Evolutionary conservation across 1,140 invertebrate genomes (phyloP), one percentile per base, ranked within the genome.

Genomic region (Mamestra configurata): DNA sequence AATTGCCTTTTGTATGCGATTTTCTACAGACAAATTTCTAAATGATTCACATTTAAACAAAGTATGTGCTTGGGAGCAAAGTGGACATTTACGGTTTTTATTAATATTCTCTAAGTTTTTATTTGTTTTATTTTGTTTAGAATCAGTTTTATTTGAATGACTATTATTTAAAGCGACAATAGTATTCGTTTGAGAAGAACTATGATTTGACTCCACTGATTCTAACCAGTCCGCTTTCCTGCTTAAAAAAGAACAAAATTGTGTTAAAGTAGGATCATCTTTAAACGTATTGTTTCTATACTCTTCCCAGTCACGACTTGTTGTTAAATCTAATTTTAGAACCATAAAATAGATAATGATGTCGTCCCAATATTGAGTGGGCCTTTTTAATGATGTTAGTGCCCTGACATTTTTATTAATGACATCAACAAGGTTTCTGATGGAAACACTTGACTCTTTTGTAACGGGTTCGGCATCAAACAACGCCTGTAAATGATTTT

Each of bases 151-250:
- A 7, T 27, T 24, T 13, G 43, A 15, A 15, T 46, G 43, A 10
- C 18, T 59, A 15, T 27, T 59, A 59, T 59, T 59, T 27, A 59
- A 59, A 15, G 55, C 55, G 13, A 59, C 55, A 59, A 59, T 31
- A 59, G 20, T 59, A 59, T 27, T 59, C 1, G 0, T 15, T 1
- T 15, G 11, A 1, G 10, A 46, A 46, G 24, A 7, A 0, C 22
- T 4, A 8, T 27, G 2, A 27, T 59, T 59, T 1, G 10, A 27
- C 8, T 59, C 55, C 13, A 59, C 55, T 7, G 55, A 59, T 31
- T 59, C 55, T 20, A 59, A 59, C 55, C 55, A 53, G 18, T 46
- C 43, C 13, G 43, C 43, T 46, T 46, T 46, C 13, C 43, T 46
- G 43, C 43, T 46, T 46, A 46, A 46, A 46, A 46, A 46, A 2